These are phyloP conservation scores for Prinia subflava DNA, from an alignment of 2,113 vertebrate species.

Conservation along the genomic window DNA sequence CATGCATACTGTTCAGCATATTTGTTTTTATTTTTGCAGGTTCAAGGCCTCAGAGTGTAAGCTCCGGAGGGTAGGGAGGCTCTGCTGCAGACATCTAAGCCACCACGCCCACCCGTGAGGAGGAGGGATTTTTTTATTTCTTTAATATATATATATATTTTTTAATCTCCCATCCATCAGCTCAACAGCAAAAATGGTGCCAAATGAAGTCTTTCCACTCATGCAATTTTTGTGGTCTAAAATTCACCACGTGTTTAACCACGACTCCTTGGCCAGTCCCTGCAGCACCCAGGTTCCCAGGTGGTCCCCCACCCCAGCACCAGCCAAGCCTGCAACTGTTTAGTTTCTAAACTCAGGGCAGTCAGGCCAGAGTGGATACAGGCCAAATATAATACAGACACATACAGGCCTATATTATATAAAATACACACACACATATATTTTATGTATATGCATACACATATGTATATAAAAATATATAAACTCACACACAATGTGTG, in stretches of 20 bases:
- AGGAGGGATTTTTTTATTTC: background rate
- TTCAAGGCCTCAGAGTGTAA: conserved; percentile 31
- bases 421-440: background rate
- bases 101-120: background rate
- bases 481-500: conserved; percentile 21
- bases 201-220: conserved; percentile 51
- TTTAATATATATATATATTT: background rate
- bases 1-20: conserved; percentile 12
- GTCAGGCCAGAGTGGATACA: conserved; percentile 39
- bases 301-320: conserved; percentile 16
- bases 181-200: conserved; percentile 16
- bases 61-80: conserved; percentile 45
- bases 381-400: conserved; percentile 60
- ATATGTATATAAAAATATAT: conserved; percentile 35
- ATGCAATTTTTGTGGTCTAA: background rate
- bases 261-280: background rate
- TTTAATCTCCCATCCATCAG: conserved; percentile 23
- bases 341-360: conserved; percentile 37
- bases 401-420: conserved; percentile 25
- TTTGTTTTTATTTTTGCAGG: conserved; percentile 40
- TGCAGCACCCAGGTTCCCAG: conserved; percentile 52
- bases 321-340: conserved; percentile 42
- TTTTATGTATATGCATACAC: conserved; percentile 12
- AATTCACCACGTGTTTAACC: conserved; percentile 39
- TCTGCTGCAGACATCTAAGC: conserved; percentile 38